These are phyloP conservation scores for Zoanthus sansibaricus DNA, from an alignment of 92 coral and sea anemone species.

Conservation along the genomic window DNA sequence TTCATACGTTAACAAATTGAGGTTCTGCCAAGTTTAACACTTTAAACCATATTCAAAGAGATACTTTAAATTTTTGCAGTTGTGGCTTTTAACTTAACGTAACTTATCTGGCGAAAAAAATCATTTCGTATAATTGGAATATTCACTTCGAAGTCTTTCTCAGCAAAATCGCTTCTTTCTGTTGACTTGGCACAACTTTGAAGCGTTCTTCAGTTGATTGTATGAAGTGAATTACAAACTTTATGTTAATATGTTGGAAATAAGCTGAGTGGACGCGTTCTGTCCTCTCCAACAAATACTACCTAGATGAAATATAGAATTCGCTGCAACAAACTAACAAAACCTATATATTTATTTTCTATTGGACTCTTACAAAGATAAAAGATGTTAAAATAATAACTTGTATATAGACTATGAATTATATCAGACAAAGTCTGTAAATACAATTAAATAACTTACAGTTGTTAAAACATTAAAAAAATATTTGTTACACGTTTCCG, in stretches of 20 bases:
- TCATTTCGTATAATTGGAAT: too few species aligned
- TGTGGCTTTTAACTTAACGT: too few species aligned
- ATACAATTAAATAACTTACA: conserved; percentile 48
- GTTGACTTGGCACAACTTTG: too few species aligned
- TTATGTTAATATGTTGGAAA: neutral
- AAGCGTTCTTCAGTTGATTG: too few species aligned
- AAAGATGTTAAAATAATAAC: conserved; percentile 52
- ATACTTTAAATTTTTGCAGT: too few species aligned
- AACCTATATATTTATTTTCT: conserved; percentile 53
- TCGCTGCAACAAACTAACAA: conserved; percentile 38
- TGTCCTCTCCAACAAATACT: neutral
- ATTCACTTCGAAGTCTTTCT: too few species aligned
- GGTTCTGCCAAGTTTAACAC: too few species aligned
- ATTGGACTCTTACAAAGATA: conserved; percentile 35
- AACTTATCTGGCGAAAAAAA: too few species aligned
- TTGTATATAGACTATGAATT: conserved; percentile 64
- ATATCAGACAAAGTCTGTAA: conserved; percentile 67
- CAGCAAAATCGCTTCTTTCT: too few species aligned
- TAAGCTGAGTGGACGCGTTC: neutral
- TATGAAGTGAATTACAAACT: neutral
- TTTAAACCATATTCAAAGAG: too few species aligned
- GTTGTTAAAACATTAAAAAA: conserved; percentile 53
- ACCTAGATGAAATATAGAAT: neutral
- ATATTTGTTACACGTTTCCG: conserved; percentile 35
- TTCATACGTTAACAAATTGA: too few species aligned